phyloP scores from a whole-genome alignment of 2,888 invertebrate species.

The Drosophila eohydei region DNA sequence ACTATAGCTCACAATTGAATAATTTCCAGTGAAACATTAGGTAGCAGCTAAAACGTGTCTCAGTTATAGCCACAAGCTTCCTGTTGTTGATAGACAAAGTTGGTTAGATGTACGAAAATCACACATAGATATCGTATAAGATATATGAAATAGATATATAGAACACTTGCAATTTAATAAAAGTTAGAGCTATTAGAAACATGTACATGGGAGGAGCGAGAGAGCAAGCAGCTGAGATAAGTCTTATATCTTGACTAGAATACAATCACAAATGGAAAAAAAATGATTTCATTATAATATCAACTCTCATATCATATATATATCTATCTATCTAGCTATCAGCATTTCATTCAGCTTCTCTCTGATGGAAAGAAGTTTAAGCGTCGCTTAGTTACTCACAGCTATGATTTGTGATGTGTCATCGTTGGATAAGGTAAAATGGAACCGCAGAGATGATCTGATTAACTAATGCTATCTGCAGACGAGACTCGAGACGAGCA shows the following conservation, averaged over 20 bases:
- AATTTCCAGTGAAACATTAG: not conserved
- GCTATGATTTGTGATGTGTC: slow-evolving; percentile 41
- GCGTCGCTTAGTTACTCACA: slow-evolving; percentile 3
- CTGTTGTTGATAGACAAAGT: not conserved
- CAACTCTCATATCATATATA: not conserved
- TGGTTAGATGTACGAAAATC: not conserved
- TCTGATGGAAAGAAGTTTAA: not conserved
- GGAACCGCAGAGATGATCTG: slow-evolving; percentile 2
- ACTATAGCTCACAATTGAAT: not conserved
- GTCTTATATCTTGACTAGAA: not conserved
- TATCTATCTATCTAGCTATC: not conserved
- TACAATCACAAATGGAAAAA: not conserved
- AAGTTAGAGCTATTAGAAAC: not conserved
- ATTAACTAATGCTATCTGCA: slow-evolving; percentile 58
- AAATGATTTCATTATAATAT: not conserved
- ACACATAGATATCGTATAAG: not conserved
- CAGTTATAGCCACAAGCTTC: not conserved
- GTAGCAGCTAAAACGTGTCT: not conserved
- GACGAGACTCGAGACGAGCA: slow-evolving; percentile 49
- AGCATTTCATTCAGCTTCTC: slow-evolving; percentile 8
- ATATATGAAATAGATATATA: not conserved
- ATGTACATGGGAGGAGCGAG: not conserved
- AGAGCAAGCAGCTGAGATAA: not conserved
- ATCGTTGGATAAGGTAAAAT: slow-evolving; percentile 44
- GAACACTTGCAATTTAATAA: not conserved